These are phyloP conservation scores for Knipowitschia caucasica DNA, from an alignment of 2,797 vertebrate genomes.

Conservation along the genomic window DNA sequence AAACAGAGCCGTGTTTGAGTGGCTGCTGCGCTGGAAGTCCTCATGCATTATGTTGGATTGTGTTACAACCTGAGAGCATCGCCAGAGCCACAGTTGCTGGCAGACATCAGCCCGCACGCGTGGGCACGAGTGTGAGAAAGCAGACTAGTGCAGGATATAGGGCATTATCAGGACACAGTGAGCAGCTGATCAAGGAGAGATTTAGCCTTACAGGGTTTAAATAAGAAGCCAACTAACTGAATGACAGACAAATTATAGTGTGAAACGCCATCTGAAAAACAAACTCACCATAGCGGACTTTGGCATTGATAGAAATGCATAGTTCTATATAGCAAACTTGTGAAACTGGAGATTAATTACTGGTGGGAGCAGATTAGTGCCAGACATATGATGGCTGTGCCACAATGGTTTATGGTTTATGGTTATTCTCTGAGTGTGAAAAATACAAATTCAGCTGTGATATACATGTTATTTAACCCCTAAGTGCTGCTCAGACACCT, in stretches of 20 bases:
- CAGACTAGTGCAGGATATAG: constrained; percentile 24
- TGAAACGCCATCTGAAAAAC: not conserved
- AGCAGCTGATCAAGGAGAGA: constrained; percentile 40
- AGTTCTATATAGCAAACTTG: no score
- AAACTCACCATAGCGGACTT: not conserved
- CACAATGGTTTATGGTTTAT: not conserved
- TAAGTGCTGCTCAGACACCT: no score
- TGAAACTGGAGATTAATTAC: not conserved
- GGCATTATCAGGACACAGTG: constrained; percentile 35
- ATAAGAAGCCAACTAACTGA: constrained; percentile 23
- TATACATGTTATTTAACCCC: no score
- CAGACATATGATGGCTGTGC: not conserved
- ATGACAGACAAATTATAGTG: not conserved
- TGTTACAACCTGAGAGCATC: constrained; percentile 57
- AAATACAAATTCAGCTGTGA: not conserved
- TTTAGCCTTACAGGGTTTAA: constrained; percentile 21
- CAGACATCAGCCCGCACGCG: constrained; percentile 62
- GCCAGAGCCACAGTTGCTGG: constrained; percentile 71
- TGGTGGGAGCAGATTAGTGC: not conserved
- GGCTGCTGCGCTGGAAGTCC: constrained; percentile 66
- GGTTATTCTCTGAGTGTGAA: not conserved
- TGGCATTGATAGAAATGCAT: no score
- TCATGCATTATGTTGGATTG: constrained; percentile 72
- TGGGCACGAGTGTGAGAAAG: constrained; percentile 50
- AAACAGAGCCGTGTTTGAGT: constrained; percentile 82